Evolutionary conservation across 2,797 vertebrate genomes (phyloP), one percentile per base, ranked within the genome.

Genomic region (Gymnothorax javanicus): DNA sequence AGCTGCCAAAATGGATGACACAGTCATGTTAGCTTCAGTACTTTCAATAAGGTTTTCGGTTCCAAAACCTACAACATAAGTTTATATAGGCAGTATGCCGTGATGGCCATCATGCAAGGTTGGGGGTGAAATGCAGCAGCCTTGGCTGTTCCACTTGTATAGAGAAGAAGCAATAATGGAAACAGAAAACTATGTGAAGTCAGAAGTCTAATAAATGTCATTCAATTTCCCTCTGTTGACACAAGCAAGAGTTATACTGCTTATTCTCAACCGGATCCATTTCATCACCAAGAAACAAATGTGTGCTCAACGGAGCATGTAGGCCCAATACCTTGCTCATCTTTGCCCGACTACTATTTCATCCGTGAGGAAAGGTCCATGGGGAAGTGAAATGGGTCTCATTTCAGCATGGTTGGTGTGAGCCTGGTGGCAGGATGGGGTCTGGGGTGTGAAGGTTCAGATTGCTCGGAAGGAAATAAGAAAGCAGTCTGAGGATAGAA

Each of bases 181-280:
- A 43, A 86, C 3, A 4, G n/a, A 25, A 54, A 82, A 60, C 33
- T 43, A 17, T 43, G 71, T 83, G 0, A 4, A 58, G 20, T 33
- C 54, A 56, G 60, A 54, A 69, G 50, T 54, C 79, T 54, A 50
- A 7, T 56, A 81, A 81, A 81, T 54, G 50, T 33, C 15, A 25
- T 79, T 50, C 58, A 13, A 13, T 13, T 25, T 9, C 75, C 79
- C 86, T 27, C 64, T 33, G 56, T 52, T 62, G 86, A 93, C 93
- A 91, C 92, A 92, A 91, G 92, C 92, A 89, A 87, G 90, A 91
- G 91, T 90, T 93, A 91, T 90, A 93, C 90, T 91, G 86, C 92
- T 93, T 95, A 91, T 93, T 94, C 92, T 95, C 92, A 43, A 43
- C 87, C 87, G 91, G 91, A 91, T 92, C 88, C 92, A 91, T 89